Percentiles rank a stretch among this genome's conserved stretches.
phyloP scores from a whole-genome alignment of 2,797 vertebrate species.

The Enteromius radiatus region DNA sequence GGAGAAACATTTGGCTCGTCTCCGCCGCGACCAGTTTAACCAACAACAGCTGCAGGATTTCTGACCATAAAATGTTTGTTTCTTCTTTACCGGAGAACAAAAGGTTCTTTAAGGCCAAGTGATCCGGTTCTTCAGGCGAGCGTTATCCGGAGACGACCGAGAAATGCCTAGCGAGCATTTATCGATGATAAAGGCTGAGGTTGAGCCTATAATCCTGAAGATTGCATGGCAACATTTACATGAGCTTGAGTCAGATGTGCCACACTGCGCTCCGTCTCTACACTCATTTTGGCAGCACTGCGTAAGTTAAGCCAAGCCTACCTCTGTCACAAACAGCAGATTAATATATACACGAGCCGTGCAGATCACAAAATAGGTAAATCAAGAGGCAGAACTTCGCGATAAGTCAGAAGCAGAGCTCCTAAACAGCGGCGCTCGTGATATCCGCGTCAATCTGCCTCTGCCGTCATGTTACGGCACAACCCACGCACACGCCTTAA shows the following conservation, averaged over 20 bases:
- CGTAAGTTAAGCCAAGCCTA: slow-evolving; percentile 52
- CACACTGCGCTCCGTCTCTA: slow-evolving; percentile 69
- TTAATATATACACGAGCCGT: slow-evolving; percentile 4
- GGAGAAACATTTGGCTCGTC: slow-evolving; percentile 45
- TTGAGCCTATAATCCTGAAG: slow-evolving; percentile 44
- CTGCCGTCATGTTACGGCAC: slow-evolving; percentile 48
- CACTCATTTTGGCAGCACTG: slow-evolving; percentile 72
- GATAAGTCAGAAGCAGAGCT: slow-evolving; percentile 13
- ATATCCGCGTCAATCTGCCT: slow-evolving; percentile 56
- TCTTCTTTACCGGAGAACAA: slow-evolving; percentile 23
- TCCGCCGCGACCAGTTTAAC: slow-evolving; percentile 20
- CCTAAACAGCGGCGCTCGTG: slow-evolving; percentile 41
- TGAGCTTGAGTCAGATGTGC: slow-evolving; percentile 57
- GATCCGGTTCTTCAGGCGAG: slow-evolving; percentile 42
- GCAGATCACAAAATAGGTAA: not conserved
- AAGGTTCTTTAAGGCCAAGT: slow-evolving; percentile 14
- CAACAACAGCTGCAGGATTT: slow-evolving; percentile 48
- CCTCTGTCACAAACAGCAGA: not conserved
- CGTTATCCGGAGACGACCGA: slow-evolving; percentile 63
- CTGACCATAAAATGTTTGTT: slow-evolving; percentile 24
- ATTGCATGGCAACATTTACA: slow-evolving; percentile 49
- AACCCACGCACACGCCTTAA: slow-evolving; percentile 54
- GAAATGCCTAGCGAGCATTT: slow-evolving; percentile 24
- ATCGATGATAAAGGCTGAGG: slow-evolving; percentile 21
- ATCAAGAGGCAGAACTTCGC: slow-evolving; percentile 18